These are phyloP conservation scores for Gnatocerus cornutus DNA, from an alignment of 2,888 invertebrate species.

Conservation along the genomic window DNA sequence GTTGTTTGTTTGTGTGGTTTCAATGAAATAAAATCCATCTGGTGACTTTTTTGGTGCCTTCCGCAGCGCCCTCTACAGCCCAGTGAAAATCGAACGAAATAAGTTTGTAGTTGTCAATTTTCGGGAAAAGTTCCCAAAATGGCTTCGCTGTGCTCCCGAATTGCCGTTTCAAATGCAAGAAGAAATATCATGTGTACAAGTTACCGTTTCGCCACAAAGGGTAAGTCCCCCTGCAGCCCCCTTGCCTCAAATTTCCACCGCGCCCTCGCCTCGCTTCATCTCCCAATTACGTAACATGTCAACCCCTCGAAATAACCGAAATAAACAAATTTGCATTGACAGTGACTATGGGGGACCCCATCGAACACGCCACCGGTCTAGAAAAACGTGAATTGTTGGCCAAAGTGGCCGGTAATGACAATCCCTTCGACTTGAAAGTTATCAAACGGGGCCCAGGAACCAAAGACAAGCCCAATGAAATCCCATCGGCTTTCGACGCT, in stretches of 20 bases:
- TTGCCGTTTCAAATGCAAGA: slow-evolving; percentile 78
- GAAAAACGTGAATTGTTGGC: slow-evolving; percentile 94
- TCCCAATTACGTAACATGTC: slow-evolving; percentile 65
- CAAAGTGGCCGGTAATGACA: slow-evolving; percentile 89
- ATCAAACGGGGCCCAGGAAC: slow-evolving; percentile 87
- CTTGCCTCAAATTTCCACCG: neutral
- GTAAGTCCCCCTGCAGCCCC: slow-evolving; percentile 59
- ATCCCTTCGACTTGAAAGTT: slow-evolving; percentile 89
- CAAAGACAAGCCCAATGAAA: slow-evolving; percentile 87
- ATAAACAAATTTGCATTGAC: slow-evolving; percentile 28
- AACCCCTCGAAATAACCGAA: slow-evolving; percentile 15
- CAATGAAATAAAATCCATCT: no score
- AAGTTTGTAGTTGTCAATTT: slow-evolving; percentile 44
- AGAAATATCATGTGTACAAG: slow-evolving; percentile 78
- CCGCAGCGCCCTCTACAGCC: slow-evolving; percentile 39
- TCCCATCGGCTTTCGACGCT: slow-evolving; percentile 92
- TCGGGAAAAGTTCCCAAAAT: slow-evolving; percentile 71
- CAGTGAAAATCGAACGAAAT: slow-evolving; percentile 26
- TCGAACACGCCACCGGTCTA: slow-evolving; percentile 95
- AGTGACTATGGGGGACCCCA: slow-evolving; percentile 84
- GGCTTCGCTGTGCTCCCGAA: slow-evolving; percentile 85
- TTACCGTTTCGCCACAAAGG: slow-evolving; percentile 78
- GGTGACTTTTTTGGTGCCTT: no score
- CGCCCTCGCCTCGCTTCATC: slow-evolving; percentile 15
- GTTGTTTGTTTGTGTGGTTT: no score